A percentile compares a stretch with the other conserved stretches of the same genome.
phyloP scores from a whole-genome alignment of 2,888 invertebrate genomes.

The Philaethria dido region DNA sequence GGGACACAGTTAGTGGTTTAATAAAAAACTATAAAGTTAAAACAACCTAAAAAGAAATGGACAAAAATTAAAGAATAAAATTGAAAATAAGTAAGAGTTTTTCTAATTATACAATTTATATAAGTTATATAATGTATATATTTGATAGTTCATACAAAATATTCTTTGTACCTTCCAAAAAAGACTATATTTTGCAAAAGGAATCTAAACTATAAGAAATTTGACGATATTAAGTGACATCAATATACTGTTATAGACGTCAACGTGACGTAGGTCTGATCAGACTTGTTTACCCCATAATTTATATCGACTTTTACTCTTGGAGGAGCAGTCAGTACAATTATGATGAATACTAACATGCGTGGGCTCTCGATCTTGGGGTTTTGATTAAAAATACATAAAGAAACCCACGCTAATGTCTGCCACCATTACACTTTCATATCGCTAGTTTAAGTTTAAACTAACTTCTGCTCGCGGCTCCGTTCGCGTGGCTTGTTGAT shows the following conservation, averaged over 20 bases:
- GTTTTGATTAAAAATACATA: slow-evolving; percentile 33
- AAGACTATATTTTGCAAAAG: too few relatives aligned
- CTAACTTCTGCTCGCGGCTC: too few relatives aligned
- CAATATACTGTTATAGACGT: slow-evolving; percentile 22
- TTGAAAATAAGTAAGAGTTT: too few relatives aligned
- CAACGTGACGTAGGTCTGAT: slow-evolving; percentile 27
- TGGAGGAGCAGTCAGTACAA: slow-evolving; percentile 29
- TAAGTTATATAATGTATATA: too few relatives aligned
- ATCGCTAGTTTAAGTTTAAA: background rate
- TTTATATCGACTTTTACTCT: slow-evolving; percentile 29
- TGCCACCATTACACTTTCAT: slow-evolving; percentile 3
- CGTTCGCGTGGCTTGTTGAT: too few relatives aligned
- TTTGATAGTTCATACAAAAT: background rate
- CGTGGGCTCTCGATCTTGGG: slow-evolving; percentile 32
- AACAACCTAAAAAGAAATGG: too few relatives aligned
- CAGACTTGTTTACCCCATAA: slow-evolving; percentile 33
- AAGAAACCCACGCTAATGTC: slow-evolving; percentile 24
- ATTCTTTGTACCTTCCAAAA: background rate
- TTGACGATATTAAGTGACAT: slow-evolving; percentile 10
- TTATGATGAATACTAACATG: slow-evolving; percentile 35
- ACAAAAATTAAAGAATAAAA: too few relatives aligned
- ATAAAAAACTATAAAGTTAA: too few relatives aligned
- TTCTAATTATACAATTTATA: too few relatives aligned
- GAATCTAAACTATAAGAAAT: background rate
- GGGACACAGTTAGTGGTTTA: too few relatives aligned